phyloP scores from a whole-genome alignment of 1,140 invertebrate species.

The Planococcus citri region DNA sequence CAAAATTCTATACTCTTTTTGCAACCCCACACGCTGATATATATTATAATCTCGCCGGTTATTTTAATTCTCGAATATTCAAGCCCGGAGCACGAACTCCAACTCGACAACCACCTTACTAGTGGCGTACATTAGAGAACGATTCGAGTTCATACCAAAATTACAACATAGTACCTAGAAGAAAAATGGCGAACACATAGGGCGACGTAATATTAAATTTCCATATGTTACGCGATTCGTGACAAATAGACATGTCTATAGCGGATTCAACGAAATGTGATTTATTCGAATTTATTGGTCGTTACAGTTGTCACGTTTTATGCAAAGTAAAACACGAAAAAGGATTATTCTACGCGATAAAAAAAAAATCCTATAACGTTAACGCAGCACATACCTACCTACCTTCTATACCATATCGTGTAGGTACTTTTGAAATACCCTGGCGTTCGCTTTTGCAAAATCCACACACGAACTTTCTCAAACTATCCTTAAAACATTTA shows the following conservation, averaged over 20 bases:
- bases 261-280: slow-evolving; percentile 6
- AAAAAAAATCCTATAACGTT: not conserved
- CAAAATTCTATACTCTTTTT: no score
- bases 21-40: no score
- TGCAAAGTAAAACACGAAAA: slow-evolving; percentile 7
- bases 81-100: no score
- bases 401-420: no score
- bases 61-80: no score
- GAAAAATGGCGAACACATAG: slow-evolving; percentile 2
- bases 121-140: no score
- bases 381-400: no score
- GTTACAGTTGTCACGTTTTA: slow-evolving; percentile 3
- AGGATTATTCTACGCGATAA: not conserved
- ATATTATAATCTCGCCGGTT: no score
- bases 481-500: slow-evolving; percentile 1
- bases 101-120: no score
- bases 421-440: no score
- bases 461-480: not conserved
- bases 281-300: slow-evolving; percentile 7
- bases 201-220: slow-evolving; percentile 3
- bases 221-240: slow-evolving; percentile 6
- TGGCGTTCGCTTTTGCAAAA: not conserved
- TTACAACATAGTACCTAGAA: not conserved
- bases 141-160: no score
- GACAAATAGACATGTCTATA: slow-evolving; percentile 3